Percentiles rank a stretch among this genome's conserved stretches.
These are phyloP conservation scores for Paraescarpia echinospica DNA, from an alignment of 1,140 invertebrate genomes.

Conservation along the genomic window DNA sequence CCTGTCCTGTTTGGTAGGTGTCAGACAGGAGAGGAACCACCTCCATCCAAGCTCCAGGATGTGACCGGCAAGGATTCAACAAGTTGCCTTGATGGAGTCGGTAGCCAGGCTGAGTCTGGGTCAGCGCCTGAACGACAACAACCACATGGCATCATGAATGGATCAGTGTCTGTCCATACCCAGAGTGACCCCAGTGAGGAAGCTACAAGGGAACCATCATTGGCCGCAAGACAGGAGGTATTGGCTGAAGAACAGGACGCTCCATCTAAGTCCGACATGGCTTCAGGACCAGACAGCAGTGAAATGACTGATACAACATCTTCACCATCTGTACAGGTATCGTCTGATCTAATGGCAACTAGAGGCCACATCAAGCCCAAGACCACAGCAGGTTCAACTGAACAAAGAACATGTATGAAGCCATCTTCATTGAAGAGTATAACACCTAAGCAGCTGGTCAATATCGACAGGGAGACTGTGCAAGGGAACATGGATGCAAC, in stretches of 20 bases:
- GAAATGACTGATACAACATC: background rate
- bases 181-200: background rate
- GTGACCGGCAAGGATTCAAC: background rate
- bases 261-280: background rate
- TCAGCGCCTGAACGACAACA: background rate
- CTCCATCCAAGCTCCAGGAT: background rate
- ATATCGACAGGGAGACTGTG: background rate
- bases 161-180: background rate
- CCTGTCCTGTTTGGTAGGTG: background rate
- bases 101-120: background rate
- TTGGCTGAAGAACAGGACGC: background rate
- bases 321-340: background rate
- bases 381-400: background rate
- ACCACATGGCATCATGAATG: background rate
- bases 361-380: background rate
- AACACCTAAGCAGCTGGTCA: background rate
- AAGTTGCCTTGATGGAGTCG: background rate
- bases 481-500: background rate
- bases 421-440: background rate
- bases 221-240: background rate
- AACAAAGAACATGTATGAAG: background rate
- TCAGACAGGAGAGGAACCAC: background rate
- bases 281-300: background rate
- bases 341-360: background rate
- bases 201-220: background rate